Evolutionary conservation across 2,113 vertebrate species (phyloP).

Genomic region (Pteropus alecto): DNA sequence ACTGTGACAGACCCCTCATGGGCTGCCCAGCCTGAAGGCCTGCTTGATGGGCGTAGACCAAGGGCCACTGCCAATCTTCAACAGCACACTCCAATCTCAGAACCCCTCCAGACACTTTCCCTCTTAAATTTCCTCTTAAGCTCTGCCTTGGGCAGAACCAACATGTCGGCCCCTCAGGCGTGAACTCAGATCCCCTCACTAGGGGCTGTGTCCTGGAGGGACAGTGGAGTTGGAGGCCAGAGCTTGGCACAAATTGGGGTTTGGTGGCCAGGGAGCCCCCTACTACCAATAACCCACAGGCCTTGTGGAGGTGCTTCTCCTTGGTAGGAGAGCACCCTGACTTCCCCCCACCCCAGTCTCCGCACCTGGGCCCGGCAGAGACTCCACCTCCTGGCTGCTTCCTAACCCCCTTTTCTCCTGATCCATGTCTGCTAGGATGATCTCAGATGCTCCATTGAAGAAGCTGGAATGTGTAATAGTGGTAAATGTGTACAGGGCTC

Average conservation of each 20-base stretch:
- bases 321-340: neutral
- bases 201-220: neutral
- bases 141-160: neutral
- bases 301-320: fast-evolving
- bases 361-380: neutral
- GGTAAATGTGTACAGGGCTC: neutral
- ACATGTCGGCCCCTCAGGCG: fast-evolving
- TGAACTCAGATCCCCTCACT: neutral
- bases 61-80: fast-evolving
- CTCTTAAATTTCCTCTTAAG: neutral
- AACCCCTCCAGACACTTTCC: neutral
- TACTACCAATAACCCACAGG: neutral
- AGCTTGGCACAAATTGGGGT: neutral
- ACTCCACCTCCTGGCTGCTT: neutral
- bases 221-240: neutral
- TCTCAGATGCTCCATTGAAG: fast-evolving
- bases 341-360: neutral
- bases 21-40: neutral
- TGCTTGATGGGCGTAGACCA: fast-evolving
- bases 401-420: neutral
- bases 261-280: neutral
- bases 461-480: neutral
- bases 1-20: fast-evolving
- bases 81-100: neutral
- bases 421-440: neutral